Conservation (phyloP, 2,888 invertebrate genomes). For the Anagyrus pseudococci region DNA sequence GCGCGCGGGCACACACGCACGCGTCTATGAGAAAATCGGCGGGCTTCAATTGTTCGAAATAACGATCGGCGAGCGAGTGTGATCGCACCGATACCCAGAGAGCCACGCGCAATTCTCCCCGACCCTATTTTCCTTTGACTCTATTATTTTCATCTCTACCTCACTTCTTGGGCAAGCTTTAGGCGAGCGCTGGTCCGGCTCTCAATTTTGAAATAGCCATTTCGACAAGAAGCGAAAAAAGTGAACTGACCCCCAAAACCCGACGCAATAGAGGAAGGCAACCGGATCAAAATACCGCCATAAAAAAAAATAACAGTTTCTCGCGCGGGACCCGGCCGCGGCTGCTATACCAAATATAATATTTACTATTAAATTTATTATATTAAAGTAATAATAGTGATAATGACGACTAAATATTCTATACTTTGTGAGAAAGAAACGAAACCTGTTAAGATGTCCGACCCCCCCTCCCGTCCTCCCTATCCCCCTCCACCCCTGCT, state of each 20-base stretch:
- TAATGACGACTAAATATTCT: slow-evolving; percentile 39
- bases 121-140: no score
- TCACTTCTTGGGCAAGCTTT: slow-evolving; percentile 57
- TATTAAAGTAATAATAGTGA: slow-evolving; percentile 24
- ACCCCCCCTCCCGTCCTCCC: slow-evolving; percentile 28
- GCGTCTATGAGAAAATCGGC: background rate
- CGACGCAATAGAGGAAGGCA: slow-evolving; percentile 76
- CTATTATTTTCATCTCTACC: slow-evolving; percentile 50
- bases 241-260: slow-evolving; percentile 73
- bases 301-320: slow-evolving; percentile 60
- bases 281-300: slow-evolving; percentile 63
- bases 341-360: slow-evolving; percentile 48
- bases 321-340: slow-evolving; percentile 60
- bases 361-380: slow-evolving; percentile 35
- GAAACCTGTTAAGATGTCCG: background rate
- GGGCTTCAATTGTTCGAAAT: background rate
- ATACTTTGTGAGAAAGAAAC: slow-evolving; percentile 34
- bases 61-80: background rate
- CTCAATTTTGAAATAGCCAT: slow-evolving; percentile 79
- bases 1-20: background rate
- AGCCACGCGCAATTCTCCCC: slow-evolving; percentile 7
- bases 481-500: slow-evolving; percentile 23
- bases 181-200: slow-evolving; percentile 66
- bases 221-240: slow-evolving; percentile 62
- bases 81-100: background rate